Percentiles rank a stretch among this genome's conserved stretches.
Evolutionary conservation across 2,113 vertebrate species (phyloP).

Genomic region (Cacatua alba): DNA sequence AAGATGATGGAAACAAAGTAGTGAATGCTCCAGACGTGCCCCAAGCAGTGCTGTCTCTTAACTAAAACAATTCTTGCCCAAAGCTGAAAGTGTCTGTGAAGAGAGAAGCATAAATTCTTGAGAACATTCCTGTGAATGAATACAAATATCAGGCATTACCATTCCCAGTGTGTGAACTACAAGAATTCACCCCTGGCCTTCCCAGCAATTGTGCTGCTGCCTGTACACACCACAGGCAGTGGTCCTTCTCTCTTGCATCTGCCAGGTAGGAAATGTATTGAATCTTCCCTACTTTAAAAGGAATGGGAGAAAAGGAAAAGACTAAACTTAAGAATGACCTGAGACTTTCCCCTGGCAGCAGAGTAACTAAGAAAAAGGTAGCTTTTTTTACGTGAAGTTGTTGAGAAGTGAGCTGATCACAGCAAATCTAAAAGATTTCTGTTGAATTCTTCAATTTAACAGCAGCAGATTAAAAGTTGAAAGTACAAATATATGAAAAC

Average conservation of each 20-base stretch:
- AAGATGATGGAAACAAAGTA: neutral
- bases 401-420: neutral
- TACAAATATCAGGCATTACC: neutral
- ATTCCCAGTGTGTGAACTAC: fast-evolving
- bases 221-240: neutral
- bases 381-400: neutral
- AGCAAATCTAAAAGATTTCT: neutral
- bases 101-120: neutral
- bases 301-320: neutral
- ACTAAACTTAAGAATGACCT: fast-evolving
- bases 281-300: neutral
- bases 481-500: neutral
- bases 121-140: neutral
- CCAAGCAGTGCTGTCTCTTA: neutral
- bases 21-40: neutral
- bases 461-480: neutral
- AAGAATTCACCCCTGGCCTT: neutral
- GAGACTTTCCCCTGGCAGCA: neutral
- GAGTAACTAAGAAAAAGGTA: neutral
- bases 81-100: neutral
- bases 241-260: fast-evolving
- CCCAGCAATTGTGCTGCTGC: neutral
- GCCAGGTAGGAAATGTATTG: neutral
- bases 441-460: neutral
- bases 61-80: neutral